A percentile compares a stretch with the other conserved stretches of the same genome.
phyloP scores from a whole-genome alignment of 2,888 invertebrate species.

The Spodoptera exigua region DNA sequence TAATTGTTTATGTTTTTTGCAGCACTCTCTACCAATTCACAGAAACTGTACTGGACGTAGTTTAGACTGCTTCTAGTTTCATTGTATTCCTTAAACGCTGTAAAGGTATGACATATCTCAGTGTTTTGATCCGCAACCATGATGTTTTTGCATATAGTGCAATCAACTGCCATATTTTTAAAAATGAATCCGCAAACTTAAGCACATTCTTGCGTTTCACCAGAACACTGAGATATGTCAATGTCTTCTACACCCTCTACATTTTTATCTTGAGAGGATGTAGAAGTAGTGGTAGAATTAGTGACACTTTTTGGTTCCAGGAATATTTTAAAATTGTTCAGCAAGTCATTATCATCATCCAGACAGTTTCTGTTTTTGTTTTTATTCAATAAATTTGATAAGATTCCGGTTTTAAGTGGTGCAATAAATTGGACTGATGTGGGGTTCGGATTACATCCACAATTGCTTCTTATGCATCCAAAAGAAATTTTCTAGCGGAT shows the following conservation, averaged over 20 bases:
- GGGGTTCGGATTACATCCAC: slow-evolving; percentile 5
- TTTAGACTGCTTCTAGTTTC: slow-evolving; percentile 4
- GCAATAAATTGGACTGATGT: slow-evolving; percentile 8
- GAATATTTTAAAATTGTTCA: slow-evolving; percentile 4
- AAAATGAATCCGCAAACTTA: slow-evolving; percentile 5
- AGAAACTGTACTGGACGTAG: background rate
- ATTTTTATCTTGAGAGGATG: too few relatives aligned
- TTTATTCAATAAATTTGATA: slow-evolving; percentile 6
- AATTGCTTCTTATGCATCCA: slow-evolving; percentile 8
- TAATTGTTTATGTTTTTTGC: slow-evolving; percentile 1
- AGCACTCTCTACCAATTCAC: slow-evolving; percentile 1
- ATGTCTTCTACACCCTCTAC: slow-evolving; percentile 9
- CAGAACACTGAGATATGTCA: slow-evolving; percentile 11
- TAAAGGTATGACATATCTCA: slow-evolving; percentile 1
- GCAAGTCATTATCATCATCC: background rate
- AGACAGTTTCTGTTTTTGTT: slow-evolving; percentile 9
- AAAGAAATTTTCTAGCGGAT: slow-evolving; percentile 10
- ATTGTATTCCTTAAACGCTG: slow-evolving; percentile 1
- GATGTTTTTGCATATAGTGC: background rate
- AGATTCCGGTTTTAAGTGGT: background rate
- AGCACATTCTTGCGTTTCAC: slow-evolving; percentile 11
- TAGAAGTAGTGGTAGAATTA: too few relatives aligned
- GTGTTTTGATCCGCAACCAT: slow-evolving; percentile 4
- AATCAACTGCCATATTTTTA: background rate
- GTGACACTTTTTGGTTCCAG: too few relatives aligned